Conservation (phyloP, 1,140 invertebrate genomes). For the Bilobella aurantiaca region DNA sequence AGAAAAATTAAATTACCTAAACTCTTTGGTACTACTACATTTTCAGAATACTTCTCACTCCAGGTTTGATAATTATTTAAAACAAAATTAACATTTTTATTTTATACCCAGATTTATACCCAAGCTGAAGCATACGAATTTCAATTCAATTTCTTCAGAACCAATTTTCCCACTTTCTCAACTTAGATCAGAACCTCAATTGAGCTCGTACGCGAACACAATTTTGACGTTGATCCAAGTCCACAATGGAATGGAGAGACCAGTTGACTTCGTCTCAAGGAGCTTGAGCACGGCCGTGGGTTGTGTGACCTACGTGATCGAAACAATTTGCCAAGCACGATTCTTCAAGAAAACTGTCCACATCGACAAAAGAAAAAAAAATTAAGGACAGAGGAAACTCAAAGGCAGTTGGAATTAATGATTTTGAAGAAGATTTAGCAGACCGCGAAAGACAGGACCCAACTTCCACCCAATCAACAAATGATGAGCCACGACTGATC, state of each 20-base stretch:
- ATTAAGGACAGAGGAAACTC: neutral
- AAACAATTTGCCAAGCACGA: neutral
- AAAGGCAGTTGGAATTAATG: neutral
- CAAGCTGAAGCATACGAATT: neutral
- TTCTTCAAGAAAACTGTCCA: slow-evolving; percentile 7
- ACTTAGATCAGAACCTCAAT: neutral
- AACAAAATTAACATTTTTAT: no score
- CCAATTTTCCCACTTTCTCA: slow-evolving; percentile 12
- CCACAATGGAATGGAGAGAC: neutral
- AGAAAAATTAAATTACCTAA: no score
- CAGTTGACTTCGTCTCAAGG: slow-evolving; percentile 9
- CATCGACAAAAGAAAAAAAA: slow-evolving; percentile 9
- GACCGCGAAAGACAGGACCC: neutral
- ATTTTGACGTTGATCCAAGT: neutral
- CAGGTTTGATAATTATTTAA: no score
- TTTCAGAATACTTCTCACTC: no score
- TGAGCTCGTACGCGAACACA: slow-evolving; percentile 7
- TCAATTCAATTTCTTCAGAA: neutral
- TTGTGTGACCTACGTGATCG: slow-evolving; percentile 3
- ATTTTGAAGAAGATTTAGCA: neutral
- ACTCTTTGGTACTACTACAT: no score
- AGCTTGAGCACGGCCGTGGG: neutral
- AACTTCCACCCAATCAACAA: no score
- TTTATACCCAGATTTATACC: no score
- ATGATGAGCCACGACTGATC: neutral